Evolutionary conservation across 2,888 invertebrate species (phyloP).

Genomic region (Nyleta sp.): DNA sequence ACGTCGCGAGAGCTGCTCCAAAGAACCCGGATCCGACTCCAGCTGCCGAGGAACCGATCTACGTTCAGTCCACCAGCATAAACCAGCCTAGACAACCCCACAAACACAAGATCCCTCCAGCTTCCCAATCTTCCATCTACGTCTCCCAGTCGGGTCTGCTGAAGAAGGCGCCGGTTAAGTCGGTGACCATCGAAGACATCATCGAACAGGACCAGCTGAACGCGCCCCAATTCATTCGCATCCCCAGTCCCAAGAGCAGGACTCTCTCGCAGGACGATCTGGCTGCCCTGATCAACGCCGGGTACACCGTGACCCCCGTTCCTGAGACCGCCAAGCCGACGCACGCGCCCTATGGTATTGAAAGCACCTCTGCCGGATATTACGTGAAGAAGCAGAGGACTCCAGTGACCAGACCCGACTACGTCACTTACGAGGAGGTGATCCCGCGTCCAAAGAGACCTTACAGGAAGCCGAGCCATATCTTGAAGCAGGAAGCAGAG

Average conservation of each 20-base stretch:
- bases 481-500: constrained; percentile 72
- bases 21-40: constrained; percentile 67
- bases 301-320: constrained; percentile 78
- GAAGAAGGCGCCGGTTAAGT: constrained; percentile 78
- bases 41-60: constrained; percentile 66
- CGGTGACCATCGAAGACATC: constrained; percentile 77
- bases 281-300: constrained; percentile 77
- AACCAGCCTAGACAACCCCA: constrained; percentile 76
- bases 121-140: constrained; percentile 74
- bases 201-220: constrained; percentile 74
- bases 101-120: constrained; percentile 75
- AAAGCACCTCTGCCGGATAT: constrained; percentile 72
- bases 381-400: constrained; percentile 76
- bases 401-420: constrained; percentile 74
- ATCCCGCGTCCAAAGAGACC: constrained; percentile 73
- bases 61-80: constrained; percentile 65
- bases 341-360: constrained; percentile 70
- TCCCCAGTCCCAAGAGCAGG: constrained; percentile 73
- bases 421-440: constrained; percentile 74
- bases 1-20: constrained; percentile 75
- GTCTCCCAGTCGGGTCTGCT: constrained; percentile 77
- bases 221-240: constrained; percentile 71
- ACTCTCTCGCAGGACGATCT: constrained; percentile 77
- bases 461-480: constrained; percentile 73
- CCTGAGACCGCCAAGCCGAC: constrained; percentile 73